Conservation (phyloP, 2,797 vertebrate species). For the Myotis daubentonii region DNA sequence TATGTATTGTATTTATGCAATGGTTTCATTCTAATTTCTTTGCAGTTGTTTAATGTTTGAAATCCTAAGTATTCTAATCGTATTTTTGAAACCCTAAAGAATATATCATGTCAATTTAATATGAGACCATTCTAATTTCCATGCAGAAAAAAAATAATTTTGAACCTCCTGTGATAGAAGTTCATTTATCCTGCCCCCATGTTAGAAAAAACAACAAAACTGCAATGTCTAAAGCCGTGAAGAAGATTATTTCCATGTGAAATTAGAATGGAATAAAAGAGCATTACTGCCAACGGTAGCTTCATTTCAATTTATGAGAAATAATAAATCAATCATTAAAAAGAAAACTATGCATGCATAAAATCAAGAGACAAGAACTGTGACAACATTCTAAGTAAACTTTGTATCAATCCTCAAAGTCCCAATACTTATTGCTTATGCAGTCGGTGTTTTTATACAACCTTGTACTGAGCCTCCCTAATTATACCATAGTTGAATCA, state of each 20-base stretch:
- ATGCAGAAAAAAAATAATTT: conserved; percentile 44
- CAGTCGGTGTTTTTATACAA: conserved; percentile 78
- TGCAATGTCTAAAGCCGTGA: neutral
- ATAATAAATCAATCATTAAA: conserved; percentile 77
- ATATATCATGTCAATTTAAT: neutral
- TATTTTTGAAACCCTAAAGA: neutral
- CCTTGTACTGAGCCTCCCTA: conserved; percentile 75
- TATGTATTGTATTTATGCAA: neutral
- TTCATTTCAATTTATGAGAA: conserved; percentile 77
- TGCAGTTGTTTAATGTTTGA: neutral
- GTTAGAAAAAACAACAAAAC: conserved; percentile 9
- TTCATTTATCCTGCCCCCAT: conserved; percentile 42
- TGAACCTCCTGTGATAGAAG: conserved; percentile 40
- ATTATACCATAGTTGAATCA: conserved; percentile 82
- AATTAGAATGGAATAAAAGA: conserved; percentile 67
- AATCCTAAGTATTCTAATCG: conserved; percentile 40
- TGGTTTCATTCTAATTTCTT: neutral
- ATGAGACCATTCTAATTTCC: conserved; percentile 41
- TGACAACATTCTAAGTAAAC: conserved; percentile 71
- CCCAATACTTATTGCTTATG: conserved; percentile 80
- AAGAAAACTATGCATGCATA: conserved; percentile 65
- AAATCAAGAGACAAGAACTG: conserved; percentile 66
- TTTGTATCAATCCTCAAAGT: conserved; percentile 65
- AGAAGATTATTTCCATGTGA: conserved; percentile 49
- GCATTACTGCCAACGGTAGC: conserved; percentile 57